These are phyloP conservation scores for Trematomus loennbergii DNA, from an alignment of 2,113 vertebrate species.

Conservation along the genomic window DNA sequence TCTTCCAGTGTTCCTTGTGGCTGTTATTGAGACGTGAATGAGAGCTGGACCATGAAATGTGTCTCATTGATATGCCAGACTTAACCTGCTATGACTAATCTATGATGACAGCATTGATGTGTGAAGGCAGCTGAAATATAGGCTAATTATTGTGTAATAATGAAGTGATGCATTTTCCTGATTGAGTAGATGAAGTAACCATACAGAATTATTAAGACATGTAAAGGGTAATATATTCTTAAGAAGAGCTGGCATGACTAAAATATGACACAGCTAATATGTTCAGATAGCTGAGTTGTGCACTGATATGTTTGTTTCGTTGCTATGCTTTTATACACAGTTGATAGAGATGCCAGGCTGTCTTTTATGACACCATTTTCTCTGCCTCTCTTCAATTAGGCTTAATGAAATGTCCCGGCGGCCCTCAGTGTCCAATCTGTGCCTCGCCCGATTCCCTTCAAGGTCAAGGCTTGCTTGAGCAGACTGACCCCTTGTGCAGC, in stretches of 20 bases:
- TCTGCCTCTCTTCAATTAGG: conserved; percentile 78
- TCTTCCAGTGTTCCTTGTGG: conserved; percentile 44
- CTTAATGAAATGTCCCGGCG: conserved; percentile 89
- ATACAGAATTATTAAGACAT: conserved; percentile 62
- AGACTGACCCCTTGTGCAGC: conserved; percentile 82
- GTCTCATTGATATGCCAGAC: conserved; percentile 70
- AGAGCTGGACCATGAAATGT: conserved; percentile 62
- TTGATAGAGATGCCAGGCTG: conserved; percentile 2
- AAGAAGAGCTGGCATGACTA: conserved; percentile 53
- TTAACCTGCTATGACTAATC: conserved; percentile 78
- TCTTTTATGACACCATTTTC: conserved; percentile 13
- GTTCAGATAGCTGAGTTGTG: conserved; percentile 38
- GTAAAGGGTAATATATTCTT: conserved; percentile 62
- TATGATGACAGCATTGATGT: conserved; percentile 72
- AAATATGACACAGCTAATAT: conserved; percentile 56
- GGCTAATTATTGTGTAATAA: conserved; percentile 70
- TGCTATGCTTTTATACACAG: conserved; percentile 20
- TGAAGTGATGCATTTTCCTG: conserved; percentile 66
- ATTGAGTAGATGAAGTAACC: conserved; percentile 65
- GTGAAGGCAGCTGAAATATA: conserved; percentile 59
- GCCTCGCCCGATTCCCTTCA: conserved; percentile 81
- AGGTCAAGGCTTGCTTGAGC: conserved; percentile 83
- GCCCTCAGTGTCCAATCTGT: conserved; percentile 89
- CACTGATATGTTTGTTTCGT: conserved; percentile 44
- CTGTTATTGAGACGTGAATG: conserved; percentile 64